phyloP scores from a whole-genome alignment of 35 echinoderm and acorn worm species.

The Diadema setosum region DNA sequence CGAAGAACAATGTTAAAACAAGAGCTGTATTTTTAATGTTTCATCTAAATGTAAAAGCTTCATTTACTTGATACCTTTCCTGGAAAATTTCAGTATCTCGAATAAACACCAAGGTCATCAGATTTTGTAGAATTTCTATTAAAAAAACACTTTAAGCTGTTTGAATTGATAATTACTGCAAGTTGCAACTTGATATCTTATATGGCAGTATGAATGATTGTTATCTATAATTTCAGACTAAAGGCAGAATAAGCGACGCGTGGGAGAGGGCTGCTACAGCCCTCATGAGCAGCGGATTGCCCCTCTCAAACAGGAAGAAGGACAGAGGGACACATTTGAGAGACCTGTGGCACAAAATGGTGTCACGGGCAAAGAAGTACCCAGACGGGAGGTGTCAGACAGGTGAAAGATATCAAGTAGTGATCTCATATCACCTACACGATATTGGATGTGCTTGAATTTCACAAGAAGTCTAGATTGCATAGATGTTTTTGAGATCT shows the following conservation, averaged over 20 bases:
- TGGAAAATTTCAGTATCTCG: neutral
- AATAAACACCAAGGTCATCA: neutral
- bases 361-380: neutral
- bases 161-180: no score
- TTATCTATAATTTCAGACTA: neutral
- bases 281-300: neutral
- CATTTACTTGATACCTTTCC: neutral
- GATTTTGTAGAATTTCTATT: no score
- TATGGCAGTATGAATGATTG: no score
- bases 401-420: no score
- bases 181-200: no score
- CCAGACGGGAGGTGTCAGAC: neutral
- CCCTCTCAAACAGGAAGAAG: neutral
- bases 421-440: no score
- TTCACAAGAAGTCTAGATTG: no score
- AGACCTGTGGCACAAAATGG: neutral
- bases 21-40: no score
- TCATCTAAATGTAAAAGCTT: neutral
- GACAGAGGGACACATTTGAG: neutral
- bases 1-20: no score
- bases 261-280: neutral
- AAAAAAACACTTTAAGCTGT: no score
- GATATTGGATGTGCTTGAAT: no score
- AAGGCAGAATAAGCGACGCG: neutral
- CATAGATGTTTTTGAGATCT: no score